Evolutionary conservation across 2,797 vertebrate genomes (phyloP), one percentile per base, ranked within the genome.

Genomic region (Meda fulgida): DNA sequence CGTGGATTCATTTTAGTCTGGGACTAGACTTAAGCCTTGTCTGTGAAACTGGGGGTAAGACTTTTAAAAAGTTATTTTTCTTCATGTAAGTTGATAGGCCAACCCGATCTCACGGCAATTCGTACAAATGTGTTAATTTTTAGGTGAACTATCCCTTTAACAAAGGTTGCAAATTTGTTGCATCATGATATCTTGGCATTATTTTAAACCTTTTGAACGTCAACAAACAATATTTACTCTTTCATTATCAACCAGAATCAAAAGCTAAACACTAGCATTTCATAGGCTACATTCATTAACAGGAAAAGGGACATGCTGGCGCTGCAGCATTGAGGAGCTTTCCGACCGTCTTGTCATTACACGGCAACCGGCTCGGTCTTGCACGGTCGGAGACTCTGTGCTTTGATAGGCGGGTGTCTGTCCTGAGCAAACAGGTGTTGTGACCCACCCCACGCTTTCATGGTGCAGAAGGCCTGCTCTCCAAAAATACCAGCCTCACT

Each of bases 381-480:
- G 63, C 77, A 77, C 26, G 51, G n/a, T 83, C 29, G 31, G 85
- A 81, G 70, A 72, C 70, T 83, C 72, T 84, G 86, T 63, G 84
- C 46, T 81, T 82, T 87, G 87, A 89, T 80, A 72, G 80, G 72
- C 76, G 83, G 84, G 79, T 88, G 85, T 88, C 86, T 88, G 82
- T 89, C 85, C 83, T 66, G 58, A 55, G 34, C 80, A 88, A 91
- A 86, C 91, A 92, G 90, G 86, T 92, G 91, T 92, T 84, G 70
- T 78, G n/a, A 53, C 72, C 83, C 81, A 84, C 86, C 84, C 88
- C 78, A 34, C 40, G 13, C 85, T 88, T 89, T 89, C 69, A 88
- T 83, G 67, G 83, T 43, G 65, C 89, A 85, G 80, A 80, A 86
- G 80, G 79, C 66, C 81, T 70, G 63, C 69, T 84, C 88, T 77